Conservation (phyloP, 2,888 invertebrate species). For the Azorinus chamasolen region DNA sequence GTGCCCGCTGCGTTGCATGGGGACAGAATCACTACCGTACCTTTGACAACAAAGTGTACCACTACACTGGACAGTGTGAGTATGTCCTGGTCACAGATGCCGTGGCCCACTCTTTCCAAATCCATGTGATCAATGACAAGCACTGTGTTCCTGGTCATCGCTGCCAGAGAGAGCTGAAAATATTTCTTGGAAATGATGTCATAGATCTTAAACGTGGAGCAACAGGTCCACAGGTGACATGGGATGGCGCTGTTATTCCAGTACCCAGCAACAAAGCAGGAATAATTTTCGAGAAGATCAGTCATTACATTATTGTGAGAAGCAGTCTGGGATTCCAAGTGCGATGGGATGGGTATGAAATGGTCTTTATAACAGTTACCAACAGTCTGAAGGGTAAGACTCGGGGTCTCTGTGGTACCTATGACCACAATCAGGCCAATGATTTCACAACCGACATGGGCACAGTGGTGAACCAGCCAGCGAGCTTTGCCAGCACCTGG, state of each 20-base stretch:
- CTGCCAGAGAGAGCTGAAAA: slow-evolving; percentile 88
- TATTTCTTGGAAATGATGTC: slow-evolving; percentile 91
- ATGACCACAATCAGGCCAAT: slow-evolving; percentile 91
- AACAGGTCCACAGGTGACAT: slow-evolving; percentile 70
- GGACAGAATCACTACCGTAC: slow-evolving; percentile 93
- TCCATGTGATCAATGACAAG: slow-evolving; percentile 89
- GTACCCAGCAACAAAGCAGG: slow-evolving; percentile 87
- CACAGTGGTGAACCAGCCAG: slow-evolving; percentile 85
- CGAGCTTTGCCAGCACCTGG: slow-evolving; percentile 78
- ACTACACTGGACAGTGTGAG: slow-evolving; percentile 91
- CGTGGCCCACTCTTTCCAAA: slow-evolving; percentile 89
- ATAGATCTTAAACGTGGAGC: slow-evolving; percentile 66
- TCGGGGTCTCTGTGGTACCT: slow-evolving; percentile 93
- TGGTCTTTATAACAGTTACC: slow-evolving; percentile 75
- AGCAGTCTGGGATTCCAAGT: slow-evolving; percentile 90
- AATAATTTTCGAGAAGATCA: slow-evolving; percentile 91
- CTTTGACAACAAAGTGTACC: slow-evolving; percentile 93
- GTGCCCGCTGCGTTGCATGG: slow-evolving; percentile 93
- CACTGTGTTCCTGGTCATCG: slow-evolving; percentile 87
- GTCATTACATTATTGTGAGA: slow-evolving; percentile 90
- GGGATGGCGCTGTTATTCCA: slow-evolving; percentile 62
- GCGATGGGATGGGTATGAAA: slow-evolving; percentile 91
- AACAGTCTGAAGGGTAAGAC: slow-evolving; percentile 91
- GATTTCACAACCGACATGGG: slow-evolving; percentile 90
- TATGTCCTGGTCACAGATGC: slow-evolving; percentile 92